phyloP scores from a whole-genome alignment of 1,140 invertebrate genomes.

The Drosophila mauritiana region DNA sequence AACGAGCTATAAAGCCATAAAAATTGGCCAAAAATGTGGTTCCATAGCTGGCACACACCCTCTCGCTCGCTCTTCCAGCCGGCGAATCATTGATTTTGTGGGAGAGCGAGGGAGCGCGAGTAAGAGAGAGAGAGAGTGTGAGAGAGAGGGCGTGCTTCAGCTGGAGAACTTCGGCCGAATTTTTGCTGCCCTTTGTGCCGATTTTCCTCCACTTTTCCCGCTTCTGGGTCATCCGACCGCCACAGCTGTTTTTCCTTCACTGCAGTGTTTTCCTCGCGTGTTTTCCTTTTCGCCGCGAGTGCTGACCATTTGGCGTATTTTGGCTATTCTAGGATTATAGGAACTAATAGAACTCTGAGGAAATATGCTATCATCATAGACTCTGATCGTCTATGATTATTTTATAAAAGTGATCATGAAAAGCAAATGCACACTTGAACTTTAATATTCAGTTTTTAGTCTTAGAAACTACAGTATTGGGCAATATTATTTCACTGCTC shows the following conservation, averaged over 20 bases:
- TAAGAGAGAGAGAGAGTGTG: conserved; percentile 1
- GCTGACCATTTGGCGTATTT: conserved; percentile 5
- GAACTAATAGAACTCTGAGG: no score
- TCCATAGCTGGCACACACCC: conserved; percentile 3
- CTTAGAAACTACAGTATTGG: no score
- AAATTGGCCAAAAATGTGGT: conserved; percentile 23
- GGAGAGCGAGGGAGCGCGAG: background rate
- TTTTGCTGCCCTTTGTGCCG: background rate
- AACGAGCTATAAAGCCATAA: conserved; percentile 1
- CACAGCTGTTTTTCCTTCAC: conserved; percentile 20
- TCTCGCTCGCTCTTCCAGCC: conserved; percentile 15
- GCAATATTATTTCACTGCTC: no score
- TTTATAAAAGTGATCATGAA: no score
- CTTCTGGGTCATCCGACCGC: conserved; percentile 37
- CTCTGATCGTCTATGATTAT: no score
- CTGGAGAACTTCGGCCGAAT: conserved; percentile 1
- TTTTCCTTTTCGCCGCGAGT: conserved; percentile 31
- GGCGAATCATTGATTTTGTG: conserved; percentile 29
- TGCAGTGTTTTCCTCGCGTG: conserved; percentile 38
- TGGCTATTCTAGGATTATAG: background rate
- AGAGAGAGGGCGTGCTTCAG: conserved; percentile 11
- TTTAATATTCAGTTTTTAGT: no score
- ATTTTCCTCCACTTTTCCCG: conserved; percentile 6
- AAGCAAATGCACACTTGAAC: no score
- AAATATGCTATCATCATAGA: no score